A percentile compares a stretch with the other conserved stretches of the same genome.
phyloP scores from a whole-genome alignment of 2,888 invertebrate genomes.

The Galeopsomyia nigrocyanea region DNA sequence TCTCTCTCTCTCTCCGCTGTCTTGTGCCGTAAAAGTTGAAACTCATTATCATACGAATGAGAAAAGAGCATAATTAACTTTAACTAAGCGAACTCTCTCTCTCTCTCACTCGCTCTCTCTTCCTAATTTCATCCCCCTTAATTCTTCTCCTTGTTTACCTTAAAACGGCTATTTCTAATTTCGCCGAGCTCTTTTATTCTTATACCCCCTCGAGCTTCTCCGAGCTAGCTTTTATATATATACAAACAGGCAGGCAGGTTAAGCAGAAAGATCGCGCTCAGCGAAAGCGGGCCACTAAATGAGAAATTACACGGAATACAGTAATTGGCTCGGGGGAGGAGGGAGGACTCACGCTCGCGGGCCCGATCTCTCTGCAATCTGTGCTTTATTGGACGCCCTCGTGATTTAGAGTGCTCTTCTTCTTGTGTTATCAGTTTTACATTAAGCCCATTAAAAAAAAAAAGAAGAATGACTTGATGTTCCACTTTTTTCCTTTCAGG shows the following conservation, averaged over 20 bases:
- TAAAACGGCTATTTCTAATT: not conserved
- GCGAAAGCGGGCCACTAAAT: slow-evolving; percentile 31
- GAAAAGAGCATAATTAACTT: slow-evolving; percentile 47
- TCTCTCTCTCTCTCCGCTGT: slow-evolving; percentile 18
- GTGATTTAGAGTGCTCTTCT: slow-evolving; percentile 33
- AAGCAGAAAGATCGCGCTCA: slow-evolving; percentile 30
- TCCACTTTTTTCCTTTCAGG: not conserved
- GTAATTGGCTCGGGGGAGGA: slow-evolving; percentile 29
- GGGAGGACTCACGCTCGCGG: slow-evolving; percentile 22
- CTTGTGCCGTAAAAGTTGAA: slow-evolving; percentile 34
- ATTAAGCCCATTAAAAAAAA: slow-evolving; percentile 20
- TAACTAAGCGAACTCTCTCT: slow-evolving; percentile 1
- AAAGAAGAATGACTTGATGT: too few species aligned
- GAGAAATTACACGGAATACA: slow-evolving; percentile 44
- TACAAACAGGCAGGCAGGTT: not conserved
- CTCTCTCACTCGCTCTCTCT: not conserved
- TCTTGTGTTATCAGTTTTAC: slow-evolving; percentile 34
- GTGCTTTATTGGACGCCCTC: slow-evolving; percentile 40
- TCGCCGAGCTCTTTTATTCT: slow-evolving; percentile 1
- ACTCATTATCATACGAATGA: slow-evolving; percentile 49
- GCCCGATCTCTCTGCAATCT: slow-evolving; percentile 31
- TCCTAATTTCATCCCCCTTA: not conserved
- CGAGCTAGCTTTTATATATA: slow-evolving; percentile 31
- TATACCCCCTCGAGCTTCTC: slow-evolving; percentile 5
- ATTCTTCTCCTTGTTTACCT: not conserved